Evolutionary conservation across 2,797 vertebrate genomes (phyloP), one percentile per base, ranked within the genome.

Genomic region (Hippocampus kuda): DNA sequence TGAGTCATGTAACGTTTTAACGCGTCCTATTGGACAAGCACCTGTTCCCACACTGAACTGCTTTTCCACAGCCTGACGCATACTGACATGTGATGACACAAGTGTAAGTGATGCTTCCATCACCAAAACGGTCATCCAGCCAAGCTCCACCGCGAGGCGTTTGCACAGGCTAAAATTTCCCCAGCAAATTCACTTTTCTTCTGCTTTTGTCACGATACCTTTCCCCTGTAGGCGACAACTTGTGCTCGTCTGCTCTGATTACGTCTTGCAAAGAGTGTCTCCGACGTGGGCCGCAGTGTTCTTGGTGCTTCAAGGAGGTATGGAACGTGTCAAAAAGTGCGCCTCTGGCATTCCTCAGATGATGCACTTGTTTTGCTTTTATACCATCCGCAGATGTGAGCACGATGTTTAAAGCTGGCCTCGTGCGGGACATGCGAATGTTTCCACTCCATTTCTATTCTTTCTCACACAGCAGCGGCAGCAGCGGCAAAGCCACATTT

Each of bases 301-400:
- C 93, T 83, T 99, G 97, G 97, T 99, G 96, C 89, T 91, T 92
- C 88, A 91, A 96, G 87, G 92, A 98, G 95, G 97, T 98, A 88
- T 63, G 69, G 46, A 62, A 68, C 53, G 12, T 30, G 69, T 61
- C 20, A 6, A 51, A 54, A 18, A 48, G 42, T 26, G n/a, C 44
- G 64, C 48, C 66, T 56, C 34, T 67, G 48, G 34, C 78, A 85
- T 83, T 87, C 83, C 79, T 81, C 60, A 61, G 73, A 83, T 76
- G 77, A 81, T 75, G 85, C 65, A 73, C 78, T 67, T 77, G 75
- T 67, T 41, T 20, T 24, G 73, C 77, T 74, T 81, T 82, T 67
- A 81, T 82, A 76, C 70, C 70, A 70, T 79, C 75, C 72, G 48
- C 76, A 82, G 68, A 85, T 76, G 81, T 80, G 81, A 77, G 75